Evolutionary conservation across 1,140 invertebrate genomes (phyloP).

Genomic region (Pentalonia nigronervosa): DNA sequence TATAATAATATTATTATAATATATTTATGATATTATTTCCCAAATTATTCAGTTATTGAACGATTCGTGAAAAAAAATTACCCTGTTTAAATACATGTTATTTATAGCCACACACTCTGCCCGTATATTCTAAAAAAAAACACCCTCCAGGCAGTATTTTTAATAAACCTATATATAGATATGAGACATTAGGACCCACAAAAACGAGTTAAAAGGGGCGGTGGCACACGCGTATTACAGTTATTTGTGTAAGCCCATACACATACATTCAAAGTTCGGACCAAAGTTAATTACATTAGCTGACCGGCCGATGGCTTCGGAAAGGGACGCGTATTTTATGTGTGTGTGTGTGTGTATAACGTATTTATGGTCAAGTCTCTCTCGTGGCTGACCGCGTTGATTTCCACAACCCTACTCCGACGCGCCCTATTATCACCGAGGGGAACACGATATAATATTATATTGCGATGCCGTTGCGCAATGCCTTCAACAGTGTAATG

Average conservation of each 20-base stretch:
- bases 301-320: not conserved
- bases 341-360: not conserved
- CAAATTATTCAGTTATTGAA: not conserved
- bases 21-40: not conserved
- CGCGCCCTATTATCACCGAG: not conserved
- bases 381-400: not conserved
- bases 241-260: not conserved
- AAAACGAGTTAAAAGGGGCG: slow-evolving; percentile 5
- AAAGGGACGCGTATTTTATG: not conserved
- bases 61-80: not conserved
- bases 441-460: not conserved
- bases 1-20: too few species aligned
- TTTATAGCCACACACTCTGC: not conserved
- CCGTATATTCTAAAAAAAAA: not conserved
- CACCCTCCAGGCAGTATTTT: not conserved
- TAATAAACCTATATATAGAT: not conserved
- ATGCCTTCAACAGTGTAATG: not conserved
- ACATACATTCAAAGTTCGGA: not conserved
- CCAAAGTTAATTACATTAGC: slow-evolving; percentile 8
- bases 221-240: not conserved
- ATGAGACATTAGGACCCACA: slow-evolving; percentile 6
- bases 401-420: not conserved
- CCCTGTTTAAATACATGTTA: not conserved
- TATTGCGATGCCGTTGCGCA: not conserved
- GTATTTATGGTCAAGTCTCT: not conserved